Conservation (phyloP, 2,113 vertebrate species). For the Tringa solitaria region DNA sequence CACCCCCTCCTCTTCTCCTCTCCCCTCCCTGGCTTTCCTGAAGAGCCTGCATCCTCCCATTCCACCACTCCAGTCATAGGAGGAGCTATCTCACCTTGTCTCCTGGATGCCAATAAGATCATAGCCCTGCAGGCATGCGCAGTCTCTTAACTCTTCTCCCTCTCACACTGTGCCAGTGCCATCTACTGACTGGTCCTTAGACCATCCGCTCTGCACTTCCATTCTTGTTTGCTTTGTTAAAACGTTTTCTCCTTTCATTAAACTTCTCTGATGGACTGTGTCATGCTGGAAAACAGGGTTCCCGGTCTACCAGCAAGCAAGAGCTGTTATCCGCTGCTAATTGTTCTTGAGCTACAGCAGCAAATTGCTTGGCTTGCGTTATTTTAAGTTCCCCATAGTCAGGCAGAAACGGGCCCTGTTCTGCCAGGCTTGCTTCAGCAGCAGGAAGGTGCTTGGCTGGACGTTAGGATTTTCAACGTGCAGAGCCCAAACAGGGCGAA, state of each 20-base stretch:
- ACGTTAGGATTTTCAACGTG: background rate
- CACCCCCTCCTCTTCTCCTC: background rate
- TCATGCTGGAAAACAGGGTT: background rate
- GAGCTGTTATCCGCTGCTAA: background rate
- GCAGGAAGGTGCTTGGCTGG: background rate
- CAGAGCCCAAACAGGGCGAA: background rate
- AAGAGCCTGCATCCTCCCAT: background rate
- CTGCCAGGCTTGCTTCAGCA: background rate
- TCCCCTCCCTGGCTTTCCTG: background rate
- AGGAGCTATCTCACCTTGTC: background rate
- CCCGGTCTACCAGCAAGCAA: background rate
- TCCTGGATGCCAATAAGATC: background rate
- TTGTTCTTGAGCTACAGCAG: background rate
- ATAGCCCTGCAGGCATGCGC: too few relatives aligned
- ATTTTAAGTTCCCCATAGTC: background rate
- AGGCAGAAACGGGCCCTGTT: background rate
- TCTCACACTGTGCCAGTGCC: background rate
- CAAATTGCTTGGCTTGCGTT: background rate
- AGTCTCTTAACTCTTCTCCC: background rate
- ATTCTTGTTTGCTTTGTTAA: background rate
- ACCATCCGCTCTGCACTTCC: rapidly evolving
- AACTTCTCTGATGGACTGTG: background rate
- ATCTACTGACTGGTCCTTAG: background rate
- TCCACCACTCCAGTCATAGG: background rate
- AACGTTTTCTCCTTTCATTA: background rate